Evolutionary conservation across 2,888 invertebrate species (phyloP).

Genomic region (Abscondita cerata): DNA sequence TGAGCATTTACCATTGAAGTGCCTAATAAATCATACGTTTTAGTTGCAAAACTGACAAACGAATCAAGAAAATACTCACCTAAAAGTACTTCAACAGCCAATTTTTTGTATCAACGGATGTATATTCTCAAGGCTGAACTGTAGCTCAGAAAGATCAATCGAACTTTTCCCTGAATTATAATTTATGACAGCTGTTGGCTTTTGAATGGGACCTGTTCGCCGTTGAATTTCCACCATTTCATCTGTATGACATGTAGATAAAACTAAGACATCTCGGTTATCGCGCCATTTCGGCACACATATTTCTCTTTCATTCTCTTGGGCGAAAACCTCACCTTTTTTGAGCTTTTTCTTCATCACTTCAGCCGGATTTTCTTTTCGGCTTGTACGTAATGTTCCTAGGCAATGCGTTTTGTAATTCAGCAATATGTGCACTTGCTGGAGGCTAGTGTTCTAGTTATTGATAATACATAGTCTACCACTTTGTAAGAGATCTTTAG

Average conservation of each 20-base stretch:
- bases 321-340: too few species aligned
- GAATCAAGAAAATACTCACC: too few species aligned
- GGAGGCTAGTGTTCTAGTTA: neutral
- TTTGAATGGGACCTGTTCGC: neutral
- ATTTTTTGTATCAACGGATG: neutral
- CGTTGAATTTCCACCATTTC: neutral
- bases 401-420: conserved; percentile 23
- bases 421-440: neutral
- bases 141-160: neutral
- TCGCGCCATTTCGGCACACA: too few species aligned
- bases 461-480: neutral
- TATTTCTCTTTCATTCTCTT: conserved; percentile 20
- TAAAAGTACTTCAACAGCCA: too few species aligned
- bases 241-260: conserved; percentile 1
- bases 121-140: neutral
- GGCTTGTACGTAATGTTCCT: conserved; percentile 27
- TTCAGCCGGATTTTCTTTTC: too few species aligned
- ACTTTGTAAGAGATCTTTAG: neutral
- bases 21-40: neutral
- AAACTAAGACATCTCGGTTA: conserved; percentile 10
- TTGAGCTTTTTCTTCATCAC: too few species aligned
- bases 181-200: conserved; percentile 5
- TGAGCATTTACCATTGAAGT: neutral
- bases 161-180: conserved; percentile 8
- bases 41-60: too few species aligned